Base-by-base conservation (phyloP, 2,888 invertebrate species). In the Malthinus flaveolus region DNA sequence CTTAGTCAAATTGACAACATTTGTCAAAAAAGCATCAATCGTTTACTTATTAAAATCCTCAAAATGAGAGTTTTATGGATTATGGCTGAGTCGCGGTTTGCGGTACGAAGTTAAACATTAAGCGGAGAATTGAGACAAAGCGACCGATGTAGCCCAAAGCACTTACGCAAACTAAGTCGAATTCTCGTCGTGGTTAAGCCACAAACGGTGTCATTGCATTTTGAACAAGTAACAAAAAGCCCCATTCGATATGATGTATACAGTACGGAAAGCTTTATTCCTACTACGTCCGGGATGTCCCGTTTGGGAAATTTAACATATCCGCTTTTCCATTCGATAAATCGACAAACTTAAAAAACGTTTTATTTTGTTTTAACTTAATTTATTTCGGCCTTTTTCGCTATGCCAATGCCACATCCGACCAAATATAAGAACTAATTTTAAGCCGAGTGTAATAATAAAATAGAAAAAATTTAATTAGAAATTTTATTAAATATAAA, bases 21-120 rank as follows among this genome's bases (percentile, higher is more conserved):
- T 56, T 45, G 7, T 49, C 58, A 61, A 61, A 62, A 62, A 66
- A 63, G 63, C 63, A 64, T 52, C 46, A 62, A 42, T 58, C 52
- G 51, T 46, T 49, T 52, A 32, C 50, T 50, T 51, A 51, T 51
- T 56, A 56, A 56, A 59, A 48, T 35, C 56, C 23, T 36, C 39
- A 49, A 52, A 59, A 56, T 46, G 53, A 54, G 49, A 44, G 45
- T 53, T 59, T 53, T 54, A 59, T 57, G 55, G 59, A 49, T 52
- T 55, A 63, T 66, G 64, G 67, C 55, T 54, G 53, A 50, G 55
- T 59, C 56, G 64, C 55, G 66, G 63, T 32, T 68, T 71, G 74
- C 68, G 74, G 75, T 71, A 71, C 70, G 64, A 77, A 76, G 73
- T 77, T 75, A 76, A 77, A 78, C 75, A 77, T 72, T 71, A 67